A percentile compares a stretch with the other conserved stretches of the same genome.
phyloP scores from a whole-genome alignment of 1,140 invertebrate species.

The Diuraphis noxia region DNA sequence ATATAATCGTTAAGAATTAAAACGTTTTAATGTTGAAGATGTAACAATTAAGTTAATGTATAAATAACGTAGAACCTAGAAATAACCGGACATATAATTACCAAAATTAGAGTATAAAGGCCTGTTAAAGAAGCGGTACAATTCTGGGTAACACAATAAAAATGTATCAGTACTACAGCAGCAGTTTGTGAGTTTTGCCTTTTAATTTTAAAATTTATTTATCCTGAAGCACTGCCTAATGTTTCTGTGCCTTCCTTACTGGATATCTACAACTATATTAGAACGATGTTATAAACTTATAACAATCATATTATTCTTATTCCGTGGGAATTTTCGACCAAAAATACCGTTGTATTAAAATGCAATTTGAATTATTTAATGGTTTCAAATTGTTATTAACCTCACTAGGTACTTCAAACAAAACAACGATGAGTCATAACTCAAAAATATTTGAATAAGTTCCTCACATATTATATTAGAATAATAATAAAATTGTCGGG shows the following conservation, averaged over 20 bases:
- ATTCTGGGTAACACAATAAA: background rate
- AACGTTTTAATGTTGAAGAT: background rate
- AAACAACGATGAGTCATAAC: background rate
- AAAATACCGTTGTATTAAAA: background rate
- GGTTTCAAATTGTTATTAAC: background rate
- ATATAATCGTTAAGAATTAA: background rate
- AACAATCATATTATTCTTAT: background rate
- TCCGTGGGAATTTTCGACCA: background rate
- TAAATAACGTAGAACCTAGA: background rate
- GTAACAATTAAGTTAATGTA: too few species aligned
- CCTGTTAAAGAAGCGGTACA: background rate
- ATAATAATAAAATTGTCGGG: background rate
- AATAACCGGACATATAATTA: background rate
- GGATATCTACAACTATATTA: background rate
- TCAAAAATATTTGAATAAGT: background rate
- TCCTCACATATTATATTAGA: background rate
- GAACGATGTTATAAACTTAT: background rate
- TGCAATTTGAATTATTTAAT: background rate
- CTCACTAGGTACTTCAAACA: background rate
- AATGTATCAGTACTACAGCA: background rate
- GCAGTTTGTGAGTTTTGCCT: background rate
- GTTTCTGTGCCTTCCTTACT: too few species aligned
- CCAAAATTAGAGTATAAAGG: background rate
- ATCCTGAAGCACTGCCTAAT: background rate
- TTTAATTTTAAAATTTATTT: background rate